Base-by-base conservation (phyloP, 2,888 invertebrate genomes). In the Himalopsyche anomala region DNA sequence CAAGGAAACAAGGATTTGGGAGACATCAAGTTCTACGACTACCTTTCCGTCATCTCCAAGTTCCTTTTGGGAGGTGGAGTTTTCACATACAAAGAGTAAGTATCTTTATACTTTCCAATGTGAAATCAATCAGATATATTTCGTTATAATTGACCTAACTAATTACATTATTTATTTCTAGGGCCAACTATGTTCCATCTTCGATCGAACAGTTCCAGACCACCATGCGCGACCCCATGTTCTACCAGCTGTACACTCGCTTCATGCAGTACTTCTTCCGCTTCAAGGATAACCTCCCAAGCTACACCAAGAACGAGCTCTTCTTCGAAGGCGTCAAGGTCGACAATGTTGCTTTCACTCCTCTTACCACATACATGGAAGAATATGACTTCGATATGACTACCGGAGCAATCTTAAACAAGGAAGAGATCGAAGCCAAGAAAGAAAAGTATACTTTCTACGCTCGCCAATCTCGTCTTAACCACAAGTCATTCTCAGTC, bases 161-260 rank as follows among this genome's bases (percentile, higher is more conserved):
- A 42, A 42, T 15, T 55, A 55, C 4, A n/a, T 62, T 19, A 19
- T 62, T 62, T 62, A 19, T 38, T 91, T 91, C 54, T 90, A 93
- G 93, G 81, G 91, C 91, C 89, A 89, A 89, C 12, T 91, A 93
- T 87, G 89, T 93, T 38, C 95, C 96, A n/a, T 93, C 94, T 45
- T 94, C 94, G n/a, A 92, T 95, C 81, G 94, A 95, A 90, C 94
- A 94, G 90, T 94, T 94, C 90, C 94, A 94, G 89, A 95, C 96
- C 8, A 94, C 95, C 88, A 90, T 95, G 89, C 95, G 96, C 88
- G 96, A 96, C 90, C 96, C 96, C 28, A 93, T 94, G 55, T 96
- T 95, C 94, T 96, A 94, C 91, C 94, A 94, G 88, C 91, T 96
- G 85, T 95, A 95, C 91, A 94, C 94, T 91, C 94, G 94, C 89